Evolutionary conservation across 2,888 invertebrate genomes (phyloP), one percentile per base, ranked within the genome.

Genomic region (Eledona agricola): DNA sequence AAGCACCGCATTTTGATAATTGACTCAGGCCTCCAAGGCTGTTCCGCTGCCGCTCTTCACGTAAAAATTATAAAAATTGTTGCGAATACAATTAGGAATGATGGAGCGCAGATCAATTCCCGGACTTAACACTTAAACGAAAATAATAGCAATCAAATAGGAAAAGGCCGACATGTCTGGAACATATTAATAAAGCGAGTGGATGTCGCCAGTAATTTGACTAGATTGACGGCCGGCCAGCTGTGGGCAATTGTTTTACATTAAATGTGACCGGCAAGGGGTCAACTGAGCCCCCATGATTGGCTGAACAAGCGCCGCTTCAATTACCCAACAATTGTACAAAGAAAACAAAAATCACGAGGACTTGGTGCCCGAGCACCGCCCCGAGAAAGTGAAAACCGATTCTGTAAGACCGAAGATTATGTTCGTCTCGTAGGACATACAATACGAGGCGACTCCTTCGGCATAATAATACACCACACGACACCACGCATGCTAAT

Each of bases 201-300:
- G 26, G 28, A 38, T 43, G 38, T 56, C 56, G 56, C 49, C 56
- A 52, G 42, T 71, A 71, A 72, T 71, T 71, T 70, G 70, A 66
- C 69, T 71, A 67, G 68, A 72, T 72, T 72, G 69, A 69, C 65
- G 63, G 62, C 57, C 53, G 56, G 69, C 70, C 73, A 74, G 72
- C 72, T 74, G 71, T 66, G 62, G 65, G 64, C 72, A 74, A 74
- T 74, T 74, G 74, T 71, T 71, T 72, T 71, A 72, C 69, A 73
- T 73, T 74, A 68, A 69, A 63, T 62, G 63, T 66, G 66, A 61
- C 66, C 67, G 64, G 57, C 66, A 55, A 60, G 67, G 67, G 69
- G 69, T 69, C 69, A 71, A 68, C 47, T 52, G 25, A 19, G 46
- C 9, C 31, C 34, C 31, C 45, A 45, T 54, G 38, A 53, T 53